phyloP scores from a whole-genome alignment of 2,113 vertebrate species.

The Prietella phreatophila region DNA sequence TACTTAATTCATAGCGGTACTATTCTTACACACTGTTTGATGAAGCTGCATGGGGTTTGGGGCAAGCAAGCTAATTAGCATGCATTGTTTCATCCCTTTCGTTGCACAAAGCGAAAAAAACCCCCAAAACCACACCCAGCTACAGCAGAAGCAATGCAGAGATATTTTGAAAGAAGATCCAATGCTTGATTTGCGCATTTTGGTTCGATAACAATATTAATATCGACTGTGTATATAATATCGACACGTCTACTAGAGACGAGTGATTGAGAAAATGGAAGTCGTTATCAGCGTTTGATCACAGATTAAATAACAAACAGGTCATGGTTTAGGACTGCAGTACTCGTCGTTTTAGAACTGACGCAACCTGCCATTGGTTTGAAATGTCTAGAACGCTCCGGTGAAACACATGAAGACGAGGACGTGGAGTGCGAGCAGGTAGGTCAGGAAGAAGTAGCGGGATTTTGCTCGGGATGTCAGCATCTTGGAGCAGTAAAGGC shows the following conservation, averaged over 20 bases:
- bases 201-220: neutral
- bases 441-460: constrained; percentile 81
- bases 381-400: constrained; percentile 71
- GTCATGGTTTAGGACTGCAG: neutral
- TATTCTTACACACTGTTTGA: neutral
- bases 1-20: neutral
- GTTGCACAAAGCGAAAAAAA: neutral
- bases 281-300: neutral
- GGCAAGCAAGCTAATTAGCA: neutral
- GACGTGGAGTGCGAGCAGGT: constrained; percentile 79
- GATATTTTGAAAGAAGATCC: neutral
- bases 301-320: neutral
- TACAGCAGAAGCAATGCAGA: neutral
- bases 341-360: no score
- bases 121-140: no score
- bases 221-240: neutral
- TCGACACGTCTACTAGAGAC: neutral
- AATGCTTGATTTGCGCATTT: neutral
- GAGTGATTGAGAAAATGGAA: neutral
- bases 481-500: constrained; percentile 84
- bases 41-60: neutral
- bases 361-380: neutral
- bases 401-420: constrained; percentile 80
- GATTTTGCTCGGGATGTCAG: constrained; percentile 79
- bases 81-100: neutral